Base-by-base conservation (phyloP, 2,888 invertebrate species). In the Tachina lurida region DNA sequence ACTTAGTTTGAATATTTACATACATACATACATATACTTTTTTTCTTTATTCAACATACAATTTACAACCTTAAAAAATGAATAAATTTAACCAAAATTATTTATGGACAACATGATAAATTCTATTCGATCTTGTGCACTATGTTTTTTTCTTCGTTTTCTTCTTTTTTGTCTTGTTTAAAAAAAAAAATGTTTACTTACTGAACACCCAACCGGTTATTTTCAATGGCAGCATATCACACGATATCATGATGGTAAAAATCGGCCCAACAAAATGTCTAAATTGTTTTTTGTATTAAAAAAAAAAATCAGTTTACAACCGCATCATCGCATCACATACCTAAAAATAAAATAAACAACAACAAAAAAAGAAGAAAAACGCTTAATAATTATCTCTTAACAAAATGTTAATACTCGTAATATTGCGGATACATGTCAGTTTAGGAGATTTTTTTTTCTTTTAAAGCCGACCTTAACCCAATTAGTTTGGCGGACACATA, bases 351-450 rank as follows among this genome's bases (percentile, higher is more conserved):
- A 39, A 81, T 19, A 76, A 76, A 71, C 41, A 73, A 56, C n/a
- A 22, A 22, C 3, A 22, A 84, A 63, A 54, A 84, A n/a, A 63
- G 13, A 76, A 81, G 13, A 63, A 19, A 76, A 80, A 80, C 31
- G 22, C 60, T 79, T 49, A 73, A 79, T 67, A 73, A 86, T 54
- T 15, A 80, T 75, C 47, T 77, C 77, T 54, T 77, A 82, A 82
- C 70, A 39, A 77, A 82, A 85, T 82, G 85, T 65, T 82, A 82
- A 85, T 85, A n/a, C n/a, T n/a, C n/a, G n/a, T n/a, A 65, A 78
- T 45, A 82, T 78, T 70, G 70, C 58, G 65, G 74, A 67, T 74
- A 60, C 22, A 71, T 43, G 62, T 39, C 19, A 63, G 3, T 10
- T 75, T 62, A 49, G 62, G 19, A 76, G 49, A 63, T 73, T 12